Conservation (phyloP, 2,113 vertebrate genomes). For the Accipiter cooperii region DNA sequence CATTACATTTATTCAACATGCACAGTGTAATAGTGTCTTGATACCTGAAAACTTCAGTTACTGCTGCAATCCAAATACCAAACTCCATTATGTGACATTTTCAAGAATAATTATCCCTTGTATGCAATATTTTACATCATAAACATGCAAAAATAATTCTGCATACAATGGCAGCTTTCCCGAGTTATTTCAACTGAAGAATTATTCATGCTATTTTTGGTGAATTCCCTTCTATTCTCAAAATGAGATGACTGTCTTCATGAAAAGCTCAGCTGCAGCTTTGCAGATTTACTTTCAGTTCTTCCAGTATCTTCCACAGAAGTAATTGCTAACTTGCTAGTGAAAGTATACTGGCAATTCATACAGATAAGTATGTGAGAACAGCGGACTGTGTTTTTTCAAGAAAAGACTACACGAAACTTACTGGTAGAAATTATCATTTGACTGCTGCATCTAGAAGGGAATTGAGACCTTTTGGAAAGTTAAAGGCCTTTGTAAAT, state of each 20-base stretch:
- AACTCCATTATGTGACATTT: neutral
- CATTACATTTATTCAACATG: neutral
- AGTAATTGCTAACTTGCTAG: neutral
- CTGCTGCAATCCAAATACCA: neutral
- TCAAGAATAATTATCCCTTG: neutral
- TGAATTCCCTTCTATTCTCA: neutral
- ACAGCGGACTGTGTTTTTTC: neutral
- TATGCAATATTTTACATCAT: neutral
- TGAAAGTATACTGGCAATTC: neutral
- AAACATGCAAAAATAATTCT: slow-evolving; percentile 8
- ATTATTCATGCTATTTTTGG: neutral
- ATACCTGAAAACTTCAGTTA: neutral
- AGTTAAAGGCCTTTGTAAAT: neutral
- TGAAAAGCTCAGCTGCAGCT: slow-evolving; percentile 40
- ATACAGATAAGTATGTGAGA: neutral
- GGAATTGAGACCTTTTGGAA: neutral
- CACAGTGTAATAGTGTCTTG: neutral
- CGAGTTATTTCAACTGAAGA: neutral
- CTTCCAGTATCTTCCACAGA: neutral
- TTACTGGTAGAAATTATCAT: neutral
- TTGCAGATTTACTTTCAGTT: neutral
- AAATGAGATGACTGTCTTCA: neutral
- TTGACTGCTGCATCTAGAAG: neutral
- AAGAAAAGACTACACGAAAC: neutral
- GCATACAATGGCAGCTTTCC: neutral